Evolutionary conservation across 1,140 invertebrate species (phyloP), one percentile per base, ranked within the genome.

Genomic region (Anastatus disparis): DNA sequence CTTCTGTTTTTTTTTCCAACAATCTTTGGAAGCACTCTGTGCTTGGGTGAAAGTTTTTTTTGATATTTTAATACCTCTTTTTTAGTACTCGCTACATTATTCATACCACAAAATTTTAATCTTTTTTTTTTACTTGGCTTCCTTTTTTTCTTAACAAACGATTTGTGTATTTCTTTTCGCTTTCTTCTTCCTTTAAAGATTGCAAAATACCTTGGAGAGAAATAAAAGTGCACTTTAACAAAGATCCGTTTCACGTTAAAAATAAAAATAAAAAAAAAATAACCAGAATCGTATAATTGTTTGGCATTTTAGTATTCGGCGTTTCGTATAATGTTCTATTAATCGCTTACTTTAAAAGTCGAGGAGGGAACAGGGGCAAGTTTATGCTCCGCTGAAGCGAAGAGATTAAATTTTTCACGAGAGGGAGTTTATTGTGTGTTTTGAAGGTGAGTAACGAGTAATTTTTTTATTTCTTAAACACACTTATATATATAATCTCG

Each of bases 301-400:
- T 66, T 13, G n/a, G 22, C 38, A 35, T 35, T 50, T 53, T 46
- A 42, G 26, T 10, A 9, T 40, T 31, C 46, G 40, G 31, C 29
- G 35, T 40, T 40, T 64, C 53, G 31, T 64, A n/a, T 31, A 64
- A 64, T 64, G 27, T 38, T 50, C 26, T 50, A 55, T 55, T 65
- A 65, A 65, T 55, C 50, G 35, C 50, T 53, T 65, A 55, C 35
- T 55, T 22, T 38, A 4, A 65, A 65, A 55, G 35, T 65, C 22
- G 20, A 12, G 17, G 48, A 35, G 29, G n/a, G 55, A 67, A 56
- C 24, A 67, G 55, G 53, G 64, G 52, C 64, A 67, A 58, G 40
- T 56, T 67, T 56, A 67, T 58, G 64, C 53, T 58, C 48, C 40
- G 24, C 0, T 46, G 64, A 31, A 58, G 64, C 53, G 64, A 48